These are phyloP conservation scores for Peromyscus eremicus DNA, from an alignment of 2,797 vertebrate genomes.

Conservation along the genomic window DNA sequence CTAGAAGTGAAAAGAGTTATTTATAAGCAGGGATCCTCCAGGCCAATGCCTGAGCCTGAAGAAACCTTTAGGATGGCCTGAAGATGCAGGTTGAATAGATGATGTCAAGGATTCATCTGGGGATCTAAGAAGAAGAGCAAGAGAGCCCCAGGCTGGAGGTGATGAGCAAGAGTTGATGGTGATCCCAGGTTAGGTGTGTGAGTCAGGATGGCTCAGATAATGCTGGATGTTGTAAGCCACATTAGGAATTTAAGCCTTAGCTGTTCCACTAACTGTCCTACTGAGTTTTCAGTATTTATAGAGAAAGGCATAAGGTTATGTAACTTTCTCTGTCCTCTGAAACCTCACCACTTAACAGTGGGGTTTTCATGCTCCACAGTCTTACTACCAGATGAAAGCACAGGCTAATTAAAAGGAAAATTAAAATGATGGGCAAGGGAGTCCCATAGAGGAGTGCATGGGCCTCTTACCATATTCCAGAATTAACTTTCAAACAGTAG, in stretches of 20 bases:
- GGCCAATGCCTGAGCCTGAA: neutral
- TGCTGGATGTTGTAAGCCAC: neutral
- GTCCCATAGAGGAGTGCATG: neutral
- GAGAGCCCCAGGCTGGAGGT: neutral
- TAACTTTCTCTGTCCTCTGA: conserved; percentile 60
- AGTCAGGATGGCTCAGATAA: neutral
- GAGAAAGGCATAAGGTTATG: conserved; percentile 12
- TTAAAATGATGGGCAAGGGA: conserved; percentile 41
- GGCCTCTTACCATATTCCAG: neutral
- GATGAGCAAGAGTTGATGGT: neutral
- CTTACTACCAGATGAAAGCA: conserved; percentile 50
- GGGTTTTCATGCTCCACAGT: conserved; percentile 38
- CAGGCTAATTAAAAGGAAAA: conserved; percentile 46
- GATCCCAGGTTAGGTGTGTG: neutral
- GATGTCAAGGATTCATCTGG: neutral
- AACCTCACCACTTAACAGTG: conserved; percentile 28
- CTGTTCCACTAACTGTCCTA: conserved; percentile 12
- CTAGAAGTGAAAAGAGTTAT: neutral
- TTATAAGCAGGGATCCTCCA: neutral
- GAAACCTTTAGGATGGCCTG: neutral
- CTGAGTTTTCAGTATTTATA: neutral
- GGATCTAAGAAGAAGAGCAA: neutral
- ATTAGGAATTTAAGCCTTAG: conserved; percentile 20
- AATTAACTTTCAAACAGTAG: neutral
- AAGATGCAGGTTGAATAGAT: neutral